Conservation (phyloP, 2,888 invertebrate genomes). For the Psylliodes chrysocephalus region DNA sequence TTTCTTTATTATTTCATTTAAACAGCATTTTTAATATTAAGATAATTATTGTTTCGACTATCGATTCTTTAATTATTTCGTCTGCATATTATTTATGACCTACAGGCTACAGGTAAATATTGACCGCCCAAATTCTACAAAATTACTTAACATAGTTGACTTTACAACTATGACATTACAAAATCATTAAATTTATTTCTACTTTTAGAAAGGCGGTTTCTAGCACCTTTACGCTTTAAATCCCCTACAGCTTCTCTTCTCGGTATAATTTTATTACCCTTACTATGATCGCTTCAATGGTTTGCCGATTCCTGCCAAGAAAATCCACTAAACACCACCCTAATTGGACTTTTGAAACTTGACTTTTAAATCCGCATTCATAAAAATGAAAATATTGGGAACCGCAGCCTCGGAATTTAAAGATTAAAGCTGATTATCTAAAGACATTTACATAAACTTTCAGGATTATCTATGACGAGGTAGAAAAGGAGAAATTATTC, state of each 20-base stretch:
- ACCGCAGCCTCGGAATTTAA: not conserved
- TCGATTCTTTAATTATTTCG: too few relatives aligned
- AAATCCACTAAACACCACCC: not conserved
- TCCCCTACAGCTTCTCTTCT: not conserved
- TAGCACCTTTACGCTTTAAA: too few relatives aligned
- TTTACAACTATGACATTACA: too few relatives aligned
- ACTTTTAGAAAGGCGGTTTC: too few relatives aligned
- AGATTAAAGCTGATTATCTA: not conserved
- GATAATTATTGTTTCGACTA: too few relatives aligned
- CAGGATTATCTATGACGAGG: not conserved
- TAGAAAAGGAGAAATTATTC: not conserved
- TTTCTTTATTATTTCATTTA: too few relatives aligned
- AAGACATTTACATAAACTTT: not conserved
- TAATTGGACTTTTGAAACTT: not conserved
- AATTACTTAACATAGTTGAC: too few relatives aligned
- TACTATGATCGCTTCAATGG: not conserved
- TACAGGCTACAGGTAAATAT: too few relatives aligned
- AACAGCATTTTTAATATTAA: too few relatives aligned
- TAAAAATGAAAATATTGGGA: conserved; percentile 8
- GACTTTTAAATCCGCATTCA: conserved; percentile 12
- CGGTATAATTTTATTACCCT: conserved; percentile 2
- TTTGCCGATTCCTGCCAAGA: not conserved
- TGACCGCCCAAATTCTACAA: too few relatives aligned
- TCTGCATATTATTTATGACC: too few relatives aligned
- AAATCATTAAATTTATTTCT: too few relatives aligned